Base-by-base conservation (phyloP, 2,113 vertebrate species). In the Oncorhynchus masou region DNA sequence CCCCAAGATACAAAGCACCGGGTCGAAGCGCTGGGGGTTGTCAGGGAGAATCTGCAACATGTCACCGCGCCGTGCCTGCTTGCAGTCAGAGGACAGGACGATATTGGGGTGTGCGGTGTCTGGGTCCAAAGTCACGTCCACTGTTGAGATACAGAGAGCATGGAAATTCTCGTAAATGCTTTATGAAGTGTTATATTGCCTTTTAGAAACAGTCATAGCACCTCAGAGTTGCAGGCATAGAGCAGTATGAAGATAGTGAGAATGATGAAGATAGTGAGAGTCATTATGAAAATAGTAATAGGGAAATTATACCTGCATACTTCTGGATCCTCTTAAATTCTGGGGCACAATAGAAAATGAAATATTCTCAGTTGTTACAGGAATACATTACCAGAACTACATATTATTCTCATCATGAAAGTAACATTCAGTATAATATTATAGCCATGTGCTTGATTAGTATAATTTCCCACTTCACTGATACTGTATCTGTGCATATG, bases 1-100 rank as follows among this genome's bases (percentile, higher is more conserved):
- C 25, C 84, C 90, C 70, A 95, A 59, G 0, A 95, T 92, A 1
- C 93, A 94, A 13, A 91, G 91, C 71, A 79, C 78, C 0, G 89
- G 90, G 80, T 94, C 84, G 0, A 93, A 93, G 2, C 92, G 85
- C 67, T 83, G 85, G 2, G 89, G 91, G 62, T 66, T 86, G 77
- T 91, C 90, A 0, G 89, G 87, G 4, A 92, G 88, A 2, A 84
- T 0, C n/a, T 83, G 87, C 49, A 88, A 72, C 60, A 77, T 74
- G 66, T 91, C 89, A 1, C 87, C 88, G 0, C 89, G 89, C 2
- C 81, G 81, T 0, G 84, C 91, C 79, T 89, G 81, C 72, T 90
- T 91, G 9, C 88, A 82, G 0, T 93, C 89, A 16, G 68, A 79
- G 3, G 88, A 90, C 11, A 93, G 70, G 71, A 86, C 51, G 0